These are phyloP conservation scores for Lamellibrachia columna DNA, from an alignment of 2,888 invertebrate species.

Conservation along the genomic window DNA sequence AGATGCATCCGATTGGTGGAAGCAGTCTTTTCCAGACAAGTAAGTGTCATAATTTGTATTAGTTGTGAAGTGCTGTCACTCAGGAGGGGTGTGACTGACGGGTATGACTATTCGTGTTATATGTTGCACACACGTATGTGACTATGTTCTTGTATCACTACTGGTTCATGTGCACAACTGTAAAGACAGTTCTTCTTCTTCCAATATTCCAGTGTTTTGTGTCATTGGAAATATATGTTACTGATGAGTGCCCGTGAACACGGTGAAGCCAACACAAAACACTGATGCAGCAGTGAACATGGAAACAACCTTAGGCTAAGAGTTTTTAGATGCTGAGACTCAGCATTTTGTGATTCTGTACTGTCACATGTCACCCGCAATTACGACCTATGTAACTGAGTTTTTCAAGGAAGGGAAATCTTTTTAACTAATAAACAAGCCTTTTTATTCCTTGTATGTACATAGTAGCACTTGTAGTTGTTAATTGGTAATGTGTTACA, in stretches of 20 bases:
- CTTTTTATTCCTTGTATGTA: too few relatives aligned
- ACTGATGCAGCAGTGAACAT: background rate
- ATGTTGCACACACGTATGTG: background rate
- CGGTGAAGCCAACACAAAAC: background rate
- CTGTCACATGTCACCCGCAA: background rate
- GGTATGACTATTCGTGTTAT: background rate
- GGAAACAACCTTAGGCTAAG: background rate
- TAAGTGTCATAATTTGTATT: slow-evolving; percentile 65
- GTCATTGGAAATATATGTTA: background rate
- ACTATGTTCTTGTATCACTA: slow-evolving; percentile 3
- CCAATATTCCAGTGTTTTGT: background rate
- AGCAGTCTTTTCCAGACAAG: slow-evolving; percentile 94
- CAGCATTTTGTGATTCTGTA: background rate
- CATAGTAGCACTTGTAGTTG: too few relatives aligned
- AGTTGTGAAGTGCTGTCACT: background rate
- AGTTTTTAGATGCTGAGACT: too few relatives aligned
- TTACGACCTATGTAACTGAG: background rate
- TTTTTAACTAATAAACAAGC: too few relatives aligned
- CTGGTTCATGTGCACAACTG: background rate
- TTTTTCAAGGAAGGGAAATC: too few relatives aligned
- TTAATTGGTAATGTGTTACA: too few relatives aligned
- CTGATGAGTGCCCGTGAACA: background rate
- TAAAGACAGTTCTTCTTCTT: background rate
- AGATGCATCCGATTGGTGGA: slow-evolving; percentile 99
- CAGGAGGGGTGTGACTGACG: background rate